Percentiles rank a stretch among this genome's conserved stretches.
Evolutionary conservation across 2,888 invertebrate genomes (phyloP).

Genomic region (Phalera bucephala): DNA sequence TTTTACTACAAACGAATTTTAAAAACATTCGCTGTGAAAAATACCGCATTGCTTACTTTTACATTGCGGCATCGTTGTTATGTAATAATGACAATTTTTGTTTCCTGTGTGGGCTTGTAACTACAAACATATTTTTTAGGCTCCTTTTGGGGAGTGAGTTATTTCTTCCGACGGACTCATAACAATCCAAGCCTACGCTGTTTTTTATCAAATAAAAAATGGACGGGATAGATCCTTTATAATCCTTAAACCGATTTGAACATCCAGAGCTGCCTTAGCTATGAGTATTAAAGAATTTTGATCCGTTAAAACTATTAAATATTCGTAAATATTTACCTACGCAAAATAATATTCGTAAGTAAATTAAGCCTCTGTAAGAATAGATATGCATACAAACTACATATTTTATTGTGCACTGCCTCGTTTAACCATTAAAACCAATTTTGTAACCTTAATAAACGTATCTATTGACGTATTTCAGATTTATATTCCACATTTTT

Average conservation of each 20-base stretch:
- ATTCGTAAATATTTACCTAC: no score
- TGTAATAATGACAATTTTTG: constrained; percentile 37
- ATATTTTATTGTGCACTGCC: no score
- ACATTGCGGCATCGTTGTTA: constrained; percentile 18
- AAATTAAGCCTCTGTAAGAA: no score
- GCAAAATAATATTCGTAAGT: no score
- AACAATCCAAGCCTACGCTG: constrained; percentile 24
- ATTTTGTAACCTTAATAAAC: no score
- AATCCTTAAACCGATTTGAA: constrained; percentile 22
- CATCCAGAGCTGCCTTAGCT: constrained; percentile 4
- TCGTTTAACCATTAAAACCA: no score
- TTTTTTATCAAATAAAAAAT: constrained; percentile 31
- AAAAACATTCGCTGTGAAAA: constrained; percentile 11
- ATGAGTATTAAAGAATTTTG: neutral
- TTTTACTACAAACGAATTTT: constrained; percentile 31
- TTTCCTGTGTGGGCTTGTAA: constrained; percentile 42
- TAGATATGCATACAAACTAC: no score
- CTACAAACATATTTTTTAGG: constrained; percentile 41
- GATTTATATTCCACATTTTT: no score
- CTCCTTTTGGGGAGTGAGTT: constrained; percentile 42
- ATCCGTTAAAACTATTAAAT: no score
- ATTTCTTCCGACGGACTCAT: constrained; percentile 52
- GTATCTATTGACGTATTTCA: no score
- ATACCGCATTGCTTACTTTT: constrained; percentile 20
- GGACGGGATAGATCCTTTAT: constrained; percentile 29